A percentile compares a stretch with the other conserved stretches of the same genome.
Conservation (phyloP, 2,888 invertebrate genomes). For the Tiphia femorata region DNA sequence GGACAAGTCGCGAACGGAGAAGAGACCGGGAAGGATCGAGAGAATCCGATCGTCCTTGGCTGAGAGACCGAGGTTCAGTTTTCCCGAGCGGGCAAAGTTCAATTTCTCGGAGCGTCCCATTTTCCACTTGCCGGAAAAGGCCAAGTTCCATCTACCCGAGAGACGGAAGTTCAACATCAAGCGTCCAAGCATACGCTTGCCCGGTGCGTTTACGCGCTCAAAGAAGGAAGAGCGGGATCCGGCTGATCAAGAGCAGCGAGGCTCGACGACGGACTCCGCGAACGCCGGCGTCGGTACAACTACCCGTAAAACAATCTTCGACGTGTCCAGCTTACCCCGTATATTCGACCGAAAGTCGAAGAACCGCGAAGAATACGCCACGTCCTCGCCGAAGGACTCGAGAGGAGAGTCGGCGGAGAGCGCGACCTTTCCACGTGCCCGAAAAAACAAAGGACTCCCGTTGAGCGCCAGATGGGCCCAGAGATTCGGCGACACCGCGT, state of each 20-base stretch:
- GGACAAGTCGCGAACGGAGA: constrained; percentile 50
- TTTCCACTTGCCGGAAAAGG: constrained; percentile 70
- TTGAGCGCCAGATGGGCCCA: constrained; percentile 70
- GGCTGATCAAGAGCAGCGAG: constrained; percentile 30
- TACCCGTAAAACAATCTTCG: too few relatives aligned
- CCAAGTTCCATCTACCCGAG: constrained; percentile 72
- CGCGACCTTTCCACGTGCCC: constrained; percentile 75
- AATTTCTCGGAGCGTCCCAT: constrained; percentile 71
- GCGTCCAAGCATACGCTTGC: constrained; percentile 71
- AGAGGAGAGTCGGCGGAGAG: constrained; percentile 72
- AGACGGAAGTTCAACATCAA: constrained; percentile 72
- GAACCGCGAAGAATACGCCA: constrained; percentile 65
- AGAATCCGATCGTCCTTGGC: constrained; percentile 76
- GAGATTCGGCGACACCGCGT: constrained; percentile 50
- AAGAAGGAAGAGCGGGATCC: constrained; percentile 14
- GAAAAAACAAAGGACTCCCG: constrained; percentile 68
- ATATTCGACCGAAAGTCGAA: constrained; percentile 70
- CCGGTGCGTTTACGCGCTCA: constrained; percentile 50
- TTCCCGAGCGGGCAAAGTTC: constrained; percentile 74
- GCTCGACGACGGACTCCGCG: constrained; percentile 70
- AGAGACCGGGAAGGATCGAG: constrained; percentile 70
- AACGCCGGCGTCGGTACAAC: too few relatives aligned
- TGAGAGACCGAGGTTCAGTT: constrained; percentile 71
- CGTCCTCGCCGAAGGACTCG: constrained; percentile 71
- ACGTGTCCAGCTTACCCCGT: constrained; percentile 84